A percentile compares a stretch with the other conserved stretches of the same genome.
These are phyloP conservation scores for Bombus soroeensis DNA, from an alignment of 1,140 invertebrate genomes.

Conservation along the genomic window DNA sequence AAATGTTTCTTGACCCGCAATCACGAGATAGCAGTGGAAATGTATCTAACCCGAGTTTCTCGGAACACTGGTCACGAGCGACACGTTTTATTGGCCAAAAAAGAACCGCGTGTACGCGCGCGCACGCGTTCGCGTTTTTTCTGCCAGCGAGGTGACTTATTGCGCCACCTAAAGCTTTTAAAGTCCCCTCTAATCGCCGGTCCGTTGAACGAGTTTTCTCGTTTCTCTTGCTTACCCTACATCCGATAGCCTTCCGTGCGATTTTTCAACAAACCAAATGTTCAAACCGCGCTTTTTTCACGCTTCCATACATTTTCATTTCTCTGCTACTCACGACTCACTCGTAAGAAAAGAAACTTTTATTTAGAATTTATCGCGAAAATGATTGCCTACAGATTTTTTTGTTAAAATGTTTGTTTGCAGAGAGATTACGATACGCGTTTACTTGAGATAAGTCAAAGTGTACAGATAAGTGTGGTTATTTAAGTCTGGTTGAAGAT, in stretches of 20 bases:
- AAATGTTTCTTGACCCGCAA: constrained; percentile 41
- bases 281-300: neutral
- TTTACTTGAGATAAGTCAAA: neutral
- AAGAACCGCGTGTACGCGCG: constrained; percentile 21
- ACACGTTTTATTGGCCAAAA: constrained; percentile 61
- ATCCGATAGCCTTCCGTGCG: constrained; percentile 36
- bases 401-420: neutral
- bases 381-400: neutral
- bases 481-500: neutral
- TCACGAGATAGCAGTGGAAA: constrained; percentile 35
- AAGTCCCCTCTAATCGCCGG: constrained; percentile 66
- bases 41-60: constrained; percentile 26
- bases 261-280: constrained; percentile 48
- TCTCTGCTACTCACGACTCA: neutral
- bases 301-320: neutral
- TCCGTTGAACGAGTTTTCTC: constrained; percentile 42
- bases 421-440: neutral
- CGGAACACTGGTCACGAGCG: constrained; percentile 61
- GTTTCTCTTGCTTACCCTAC: constrained; percentile 61
- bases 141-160: constrained; percentile 51
- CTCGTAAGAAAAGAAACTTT: neutral
- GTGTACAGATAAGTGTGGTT: neutral
- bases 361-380: neutral
- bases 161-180: constrained; percentile 55
- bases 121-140: neutral